Evolutionary conservation across 2,888 invertebrate species (phyloP), one percentile per base, ranked within the genome.

Genomic region (Troglohyphantes excavatus): DNA sequence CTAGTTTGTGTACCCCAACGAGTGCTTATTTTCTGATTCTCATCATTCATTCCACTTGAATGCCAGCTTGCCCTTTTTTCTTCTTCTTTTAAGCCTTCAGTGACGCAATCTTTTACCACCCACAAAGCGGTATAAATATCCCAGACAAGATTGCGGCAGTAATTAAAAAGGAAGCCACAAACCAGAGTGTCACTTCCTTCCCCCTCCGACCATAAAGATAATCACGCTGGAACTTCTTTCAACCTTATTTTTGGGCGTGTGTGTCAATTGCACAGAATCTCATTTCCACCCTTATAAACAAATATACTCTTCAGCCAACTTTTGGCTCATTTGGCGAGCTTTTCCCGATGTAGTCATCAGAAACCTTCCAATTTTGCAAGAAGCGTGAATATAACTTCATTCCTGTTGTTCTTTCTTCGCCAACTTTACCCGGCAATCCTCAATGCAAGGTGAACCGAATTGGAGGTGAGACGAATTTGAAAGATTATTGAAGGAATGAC

Each of bases 91-190:
- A 33, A 72, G n/a, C 27, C 27, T 72, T 72, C 46, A 5, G 11
- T 53, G 72, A 72, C 72, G 72, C 26, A 46, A 72, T 26, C 9
- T 17, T 46, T 27, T 23, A 26, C 53, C 72, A 72, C 72, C 72
- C 46, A 72, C 72, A 46, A 72, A 72, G 72, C 46, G 75, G 59
- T 75, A 75, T 61, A 75, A 75, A 75, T 75, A 75, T 33, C 75
- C 59, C 53, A 19, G 59, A 75, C 29, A 29, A 75, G 75, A 75
- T 72, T 27, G 75, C 59, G 75, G 26, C 11, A 11, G 33, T 75
- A 75, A 75, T 75, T 75, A 75, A 75, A 61, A 72, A 46, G 27
- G 46, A 72, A 72, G 17, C 6, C 26, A 23, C 26, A 26, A 72
- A 23, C 13, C 23, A 72, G 26, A 63, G 63, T n/a, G n/a, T n/a